Evolutionary conservation across 2,888 invertebrate genomes (phyloP).

Genomic region (Netelia melanura): DNA sequence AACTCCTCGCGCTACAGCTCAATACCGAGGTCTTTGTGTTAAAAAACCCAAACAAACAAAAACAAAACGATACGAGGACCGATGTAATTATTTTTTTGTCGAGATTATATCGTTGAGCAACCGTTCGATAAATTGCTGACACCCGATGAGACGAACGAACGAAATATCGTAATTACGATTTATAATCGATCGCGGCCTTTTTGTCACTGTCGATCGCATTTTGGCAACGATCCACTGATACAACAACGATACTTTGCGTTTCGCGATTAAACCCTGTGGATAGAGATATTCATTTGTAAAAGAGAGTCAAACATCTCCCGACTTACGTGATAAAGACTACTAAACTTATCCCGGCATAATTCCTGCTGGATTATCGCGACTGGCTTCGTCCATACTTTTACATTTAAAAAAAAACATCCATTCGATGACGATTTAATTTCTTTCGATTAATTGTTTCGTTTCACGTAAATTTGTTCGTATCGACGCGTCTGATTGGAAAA

Average conservation of each 20-base stretch:
- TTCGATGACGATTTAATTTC: conserved; percentile 5
- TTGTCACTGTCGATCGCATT: not conserved
- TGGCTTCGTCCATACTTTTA: conserved; percentile 44
- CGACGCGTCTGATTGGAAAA: conserved; percentile 29
- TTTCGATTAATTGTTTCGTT: conserved; percentile 1
- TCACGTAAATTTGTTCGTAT: not conserved
- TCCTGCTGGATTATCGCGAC: conserved; percentile 34
- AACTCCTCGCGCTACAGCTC: conserved; percentile 68
- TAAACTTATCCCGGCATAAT: conserved; percentile 39
- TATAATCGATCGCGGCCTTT: conserved; percentile 3
- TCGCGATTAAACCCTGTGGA: conserved; percentile 63
- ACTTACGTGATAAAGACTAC: conserved; percentile 67
- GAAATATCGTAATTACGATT: not conserved
- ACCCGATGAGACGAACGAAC: not conserved
- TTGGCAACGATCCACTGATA: conserved; percentile 74
- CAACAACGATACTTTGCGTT: conserved; percentile 68
- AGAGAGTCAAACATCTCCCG: conserved; percentile 50
- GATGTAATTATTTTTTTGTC: conserved; percentile 13
- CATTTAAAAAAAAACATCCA: conserved; percentile 14
- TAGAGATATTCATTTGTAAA: conserved; percentile 51
- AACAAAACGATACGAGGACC: not conserved
- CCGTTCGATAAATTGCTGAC: conserved; percentile 18
- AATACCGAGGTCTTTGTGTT: conserved; percentile 53
- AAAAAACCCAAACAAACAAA: not conserved
- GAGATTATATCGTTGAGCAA: conserved; percentile 24